Conservation (phyloP, 1,140 invertebrate genomes). For the Drosophila sp. region DNA sequence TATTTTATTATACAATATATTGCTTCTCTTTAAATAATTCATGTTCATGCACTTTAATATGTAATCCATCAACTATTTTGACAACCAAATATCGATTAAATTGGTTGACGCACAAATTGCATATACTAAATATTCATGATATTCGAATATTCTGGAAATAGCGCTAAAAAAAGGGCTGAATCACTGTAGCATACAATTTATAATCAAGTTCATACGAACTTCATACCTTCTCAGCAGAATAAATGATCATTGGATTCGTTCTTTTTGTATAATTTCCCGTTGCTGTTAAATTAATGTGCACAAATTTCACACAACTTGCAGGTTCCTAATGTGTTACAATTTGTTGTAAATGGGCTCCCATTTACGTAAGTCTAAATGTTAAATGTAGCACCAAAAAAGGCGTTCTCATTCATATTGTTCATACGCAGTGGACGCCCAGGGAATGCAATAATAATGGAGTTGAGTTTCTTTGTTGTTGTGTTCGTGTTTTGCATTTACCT, state of each 20-base stretch:
- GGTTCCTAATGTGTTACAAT: slow-evolving; percentile 58
- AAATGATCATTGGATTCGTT: slow-evolving; percentile 20
- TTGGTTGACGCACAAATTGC: slow-evolving; percentile 23
- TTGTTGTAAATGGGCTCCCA: slow-evolving; percentile 60
- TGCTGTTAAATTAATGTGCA: slow-evolving; percentile 50
- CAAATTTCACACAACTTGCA: slow-evolving; percentile 40
- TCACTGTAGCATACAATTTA: background rate
- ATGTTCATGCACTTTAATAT: slow-evolving; percentile 1
- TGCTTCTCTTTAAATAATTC: background rate
- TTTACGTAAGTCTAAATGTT: slow-evolving; percentile 25
- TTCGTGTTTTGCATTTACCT: slow-evolving; percentile 38
- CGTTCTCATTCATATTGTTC: slow-evolving; percentile 39
- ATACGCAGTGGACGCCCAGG: slow-evolving; percentile 44
- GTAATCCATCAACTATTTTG: slow-evolving; percentile 19
- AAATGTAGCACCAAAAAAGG: slow-evolving; percentile 32
- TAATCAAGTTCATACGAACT: background rate
- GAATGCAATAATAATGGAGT: background rate
- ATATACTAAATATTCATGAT: slow-evolving; percentile 30
- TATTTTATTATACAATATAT: too few relatives aligned
- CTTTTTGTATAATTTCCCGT: slow-evolving; percentile 34
- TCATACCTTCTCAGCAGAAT: background rate
- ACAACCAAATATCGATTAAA: slow-evolving; percentile 17
- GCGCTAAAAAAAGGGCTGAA: slow-evolving; percentile 4
- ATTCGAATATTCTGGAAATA: background rate
- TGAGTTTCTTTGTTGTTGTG: background rate